phyloP scores from a whole-genome alignment of 2,797 vertebrate species.

The Gymnothorax javanicus region DNA sequence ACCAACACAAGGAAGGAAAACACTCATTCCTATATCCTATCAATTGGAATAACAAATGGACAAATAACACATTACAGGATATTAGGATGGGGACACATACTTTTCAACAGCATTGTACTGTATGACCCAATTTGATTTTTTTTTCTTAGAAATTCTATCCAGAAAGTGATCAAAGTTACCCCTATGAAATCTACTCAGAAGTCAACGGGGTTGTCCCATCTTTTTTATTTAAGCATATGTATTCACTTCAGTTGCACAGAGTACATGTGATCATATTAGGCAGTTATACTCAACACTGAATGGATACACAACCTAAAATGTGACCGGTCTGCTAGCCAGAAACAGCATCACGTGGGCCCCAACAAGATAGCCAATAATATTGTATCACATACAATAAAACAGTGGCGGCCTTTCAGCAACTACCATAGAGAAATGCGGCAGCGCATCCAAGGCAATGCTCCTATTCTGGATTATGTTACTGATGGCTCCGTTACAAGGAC shows the following conservation, averaged over 20 bases:
- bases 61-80: no score
- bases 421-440: neutral
- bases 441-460: neutral
- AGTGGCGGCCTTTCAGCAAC: neutral
- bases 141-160: neutral
- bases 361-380: neutral
- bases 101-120: no score
- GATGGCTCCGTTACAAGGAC: conserved; percentile 5
- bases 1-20: no score
- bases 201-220: conserved; percentile 38
- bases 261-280: conserved; percentile 59
- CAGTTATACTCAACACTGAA: conserved; percentile 25
- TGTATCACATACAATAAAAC: neutral
- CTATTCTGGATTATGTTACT: neutral
- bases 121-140: neutral
- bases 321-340: neutral
- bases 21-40: no score
- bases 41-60: no score
- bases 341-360: neutral
- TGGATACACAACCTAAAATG: conserved; percentile 11
- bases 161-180: conserved; percentile 10
- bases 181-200: conserved; percentile 29
- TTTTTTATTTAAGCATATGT: conserved; percentile 52
- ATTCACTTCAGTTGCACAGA: conserved; percentile 53
- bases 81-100: no score